These are phyloP conservation scores for Brevimyrus niger DNA, from an alignment of 2,113 vertebrate genomes.

Conservation along the genomic window DNA sequence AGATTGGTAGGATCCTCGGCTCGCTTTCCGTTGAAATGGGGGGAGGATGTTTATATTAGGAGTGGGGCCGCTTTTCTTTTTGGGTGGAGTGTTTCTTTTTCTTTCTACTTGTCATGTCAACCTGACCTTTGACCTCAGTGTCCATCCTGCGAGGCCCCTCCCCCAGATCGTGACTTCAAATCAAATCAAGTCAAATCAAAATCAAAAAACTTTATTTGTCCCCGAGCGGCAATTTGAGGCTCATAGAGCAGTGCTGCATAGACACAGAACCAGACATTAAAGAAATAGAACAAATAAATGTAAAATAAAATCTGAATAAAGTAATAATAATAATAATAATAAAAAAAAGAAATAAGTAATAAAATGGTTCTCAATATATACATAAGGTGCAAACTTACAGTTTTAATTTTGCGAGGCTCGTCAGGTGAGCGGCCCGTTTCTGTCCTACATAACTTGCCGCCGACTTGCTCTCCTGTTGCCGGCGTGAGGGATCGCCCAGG, in stretches of 20 bases:
- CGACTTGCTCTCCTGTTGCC: conserved; percentile 31
- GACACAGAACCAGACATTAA: no score
- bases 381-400: no score
- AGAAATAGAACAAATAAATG: no score
- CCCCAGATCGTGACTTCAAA: conserved; percentile 42
- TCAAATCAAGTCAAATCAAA: no score
- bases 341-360: no score
- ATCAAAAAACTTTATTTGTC: no score
- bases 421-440: conserved; percentile 53
- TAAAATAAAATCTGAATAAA: no score
- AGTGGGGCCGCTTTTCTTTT: conserved; percentile 29
- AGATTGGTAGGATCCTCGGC: conserved; percentile 38
- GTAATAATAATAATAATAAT: no score
- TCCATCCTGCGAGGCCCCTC: conserved; percentile 39
- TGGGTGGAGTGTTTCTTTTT: conserved; percentile 37
- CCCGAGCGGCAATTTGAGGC: no score
- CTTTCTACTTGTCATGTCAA: conserved; percentile 48
- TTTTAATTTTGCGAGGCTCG: no score
- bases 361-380: no score
- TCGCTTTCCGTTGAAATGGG: conserved; percentile 48
- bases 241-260: no score
- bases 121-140: conserved; percentile 51
- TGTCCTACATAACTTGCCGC: conserved; percentile 52
- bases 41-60: conserved; percentile 40
- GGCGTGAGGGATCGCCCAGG: conserved; percentile 47